Conservation (phyloP, 2,113 vertebrate genomes). For the Caloenas nicobarica region DNA sequence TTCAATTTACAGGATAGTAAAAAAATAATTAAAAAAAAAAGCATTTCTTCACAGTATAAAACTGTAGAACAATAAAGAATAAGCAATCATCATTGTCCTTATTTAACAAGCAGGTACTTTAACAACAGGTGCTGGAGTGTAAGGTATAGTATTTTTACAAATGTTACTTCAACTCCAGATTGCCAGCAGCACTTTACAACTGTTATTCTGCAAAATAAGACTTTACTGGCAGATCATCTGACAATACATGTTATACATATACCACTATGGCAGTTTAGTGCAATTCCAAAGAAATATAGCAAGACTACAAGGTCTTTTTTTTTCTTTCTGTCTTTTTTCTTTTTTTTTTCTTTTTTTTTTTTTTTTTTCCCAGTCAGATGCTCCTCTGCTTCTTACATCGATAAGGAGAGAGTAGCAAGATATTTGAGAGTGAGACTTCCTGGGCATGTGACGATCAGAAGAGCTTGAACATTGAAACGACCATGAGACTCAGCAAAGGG, state of each 20-base stretch:
- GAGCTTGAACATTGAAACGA: not conserved
- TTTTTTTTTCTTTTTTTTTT: not conserved
- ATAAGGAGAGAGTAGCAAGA: not conserved
- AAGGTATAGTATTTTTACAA: not conserved
- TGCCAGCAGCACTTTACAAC: not conserved
- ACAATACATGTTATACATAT: fast-evolving
- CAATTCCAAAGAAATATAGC: not conserved
- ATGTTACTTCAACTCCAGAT: not conserved
- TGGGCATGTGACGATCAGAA: not conserved
- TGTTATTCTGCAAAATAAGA: not conserved
- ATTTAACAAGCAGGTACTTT: too few species aligned
- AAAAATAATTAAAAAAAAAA: not conserved
- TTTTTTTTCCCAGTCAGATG: not conserved
- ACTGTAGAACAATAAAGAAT: not conserved
- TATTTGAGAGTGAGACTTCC: not conserved
- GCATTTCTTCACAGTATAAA: not conserved
- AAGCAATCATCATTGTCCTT: not conserved
- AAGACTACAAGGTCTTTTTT: not conserved
- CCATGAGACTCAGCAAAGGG: not conserved
- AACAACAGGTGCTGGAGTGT: not conserved
- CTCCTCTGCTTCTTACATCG: not conserved
- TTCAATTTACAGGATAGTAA: not conserved
- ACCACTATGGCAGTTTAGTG: not conserved
- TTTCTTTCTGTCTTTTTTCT: not conserved
- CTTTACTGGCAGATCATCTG: not conserved